Evolutionary conservation across 2,888 invertebrate species (phyloP).

Genomic region (Amiota communis): DNA sequence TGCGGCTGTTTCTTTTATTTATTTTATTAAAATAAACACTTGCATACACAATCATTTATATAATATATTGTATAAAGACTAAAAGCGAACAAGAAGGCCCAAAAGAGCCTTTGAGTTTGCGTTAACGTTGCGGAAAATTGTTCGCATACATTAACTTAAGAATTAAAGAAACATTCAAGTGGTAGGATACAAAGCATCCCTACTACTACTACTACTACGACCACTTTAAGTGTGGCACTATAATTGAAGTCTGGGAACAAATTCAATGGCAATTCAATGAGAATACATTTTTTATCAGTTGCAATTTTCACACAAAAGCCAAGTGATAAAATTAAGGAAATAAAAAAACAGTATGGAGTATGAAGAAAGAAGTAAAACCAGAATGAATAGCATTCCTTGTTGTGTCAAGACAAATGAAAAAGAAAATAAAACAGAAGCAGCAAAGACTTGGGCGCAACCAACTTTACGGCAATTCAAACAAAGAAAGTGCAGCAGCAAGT

Average conservation of each 20-base stretch:
- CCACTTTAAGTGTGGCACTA: too few relatives aligned
- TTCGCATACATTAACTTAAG: constrained; percentile 53
- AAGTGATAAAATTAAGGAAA: constrained; percentile 8
- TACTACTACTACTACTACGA: too few relatives aligned
- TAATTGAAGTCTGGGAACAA: too few relatives aligned
- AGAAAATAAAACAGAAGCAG: not conserved
- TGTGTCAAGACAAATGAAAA: not conserved
- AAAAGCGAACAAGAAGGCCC: constrained; percentile 10
- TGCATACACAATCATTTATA: constrained; percentile 9
- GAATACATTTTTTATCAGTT: constrained; percentile 11
- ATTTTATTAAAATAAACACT: constrained; percentile 68
- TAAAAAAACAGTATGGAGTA: not conserved
- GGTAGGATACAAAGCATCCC: too few relatives aligned
- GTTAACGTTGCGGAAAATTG: constrained; percentile 66
- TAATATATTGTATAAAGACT: not conserved
- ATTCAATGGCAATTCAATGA: not conserved
- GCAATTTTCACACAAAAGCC: constrained; percentile 1
- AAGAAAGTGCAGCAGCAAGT: not conserved
- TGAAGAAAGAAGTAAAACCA: too few relatives aligned
- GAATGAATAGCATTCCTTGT: too few relatives aligned
- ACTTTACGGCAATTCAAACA: constrained; percentile 25
- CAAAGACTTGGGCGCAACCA: constrained; percentile 1
- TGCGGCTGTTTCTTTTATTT: constrained; percentile 68
- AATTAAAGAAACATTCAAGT: too few relatives aligned
- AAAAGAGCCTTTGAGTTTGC: constrained; percentile 62